A percentile compares a stretch with the other conserved stretches of the same genome.
Evolutionary conservation across 2,888 invertebrate genomes (phyloP).

Genomic region (Psococerastis gibbosa): DNA sequence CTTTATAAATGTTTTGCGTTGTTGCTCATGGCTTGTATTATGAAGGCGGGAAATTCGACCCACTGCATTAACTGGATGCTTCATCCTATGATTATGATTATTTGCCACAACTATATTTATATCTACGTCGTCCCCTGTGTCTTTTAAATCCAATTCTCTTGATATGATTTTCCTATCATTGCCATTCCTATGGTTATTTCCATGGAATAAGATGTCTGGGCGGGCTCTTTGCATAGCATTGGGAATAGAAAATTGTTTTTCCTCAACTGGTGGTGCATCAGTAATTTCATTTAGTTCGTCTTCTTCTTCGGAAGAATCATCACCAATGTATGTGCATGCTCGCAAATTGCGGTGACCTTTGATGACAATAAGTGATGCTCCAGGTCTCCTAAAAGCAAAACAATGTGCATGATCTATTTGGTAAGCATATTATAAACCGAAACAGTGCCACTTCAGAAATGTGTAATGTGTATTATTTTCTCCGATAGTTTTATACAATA

Average conservation of each 20-base stretch:
- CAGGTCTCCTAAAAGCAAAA: slow-evolving; percentile 49
- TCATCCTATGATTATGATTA: too few species aligned
- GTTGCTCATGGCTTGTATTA: too few species aligned
- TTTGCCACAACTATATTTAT: too few species aligned
- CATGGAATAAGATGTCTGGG: slow-evolving; percentile 38
- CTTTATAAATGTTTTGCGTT: too few species aligned
- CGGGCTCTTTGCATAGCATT: slow-evolving; percentile 38
- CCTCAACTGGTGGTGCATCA: not conserved
- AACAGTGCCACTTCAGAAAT: too few species aligned
- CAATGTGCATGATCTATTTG: too few species aligned
- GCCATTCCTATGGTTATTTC: slow-evolving; percentile 19
- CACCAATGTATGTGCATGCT: slow-evolving; percentile 63
- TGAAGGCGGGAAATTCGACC: not conserved
- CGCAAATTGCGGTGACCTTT: slow-evolving; percentile 57
- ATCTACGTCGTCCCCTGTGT: slow-evolving; percentile 10
- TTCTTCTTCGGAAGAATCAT: slow-evolving; percentile 56
- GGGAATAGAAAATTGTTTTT: slow-evolving; percentile 8
- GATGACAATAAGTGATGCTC: slow-evolving; percentile 56
- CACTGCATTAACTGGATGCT: too few species aligned
- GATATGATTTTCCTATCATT: slow-evolving; percentile 16
- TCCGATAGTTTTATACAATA: too few species aligned
- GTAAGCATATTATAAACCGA: too few species aligned
- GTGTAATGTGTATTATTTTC: too few species aligned
- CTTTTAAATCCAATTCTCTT: slow-evolving; percentile 14
- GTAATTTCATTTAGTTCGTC: slow-evolving; percentile 34